These are phyloP conservation scores for Bombus terrestris DNA, from an alignment of 1,140 invertebrate species.

Conservation along the genomic window DNA sequence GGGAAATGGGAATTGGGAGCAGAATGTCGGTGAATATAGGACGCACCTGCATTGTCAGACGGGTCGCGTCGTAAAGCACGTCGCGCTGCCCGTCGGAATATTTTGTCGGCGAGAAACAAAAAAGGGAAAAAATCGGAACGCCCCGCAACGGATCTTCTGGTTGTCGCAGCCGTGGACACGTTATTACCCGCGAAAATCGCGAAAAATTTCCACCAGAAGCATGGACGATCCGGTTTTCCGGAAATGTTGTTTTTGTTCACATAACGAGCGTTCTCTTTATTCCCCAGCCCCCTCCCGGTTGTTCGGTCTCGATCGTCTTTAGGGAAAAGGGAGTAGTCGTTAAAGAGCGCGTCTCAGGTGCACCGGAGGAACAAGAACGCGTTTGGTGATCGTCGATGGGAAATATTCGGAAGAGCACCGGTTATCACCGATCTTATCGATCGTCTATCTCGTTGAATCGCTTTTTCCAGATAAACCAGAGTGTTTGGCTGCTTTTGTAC, in stretches of 20 bases:
- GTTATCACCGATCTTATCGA: conserved; percentile 12
- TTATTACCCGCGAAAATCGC: background rate
- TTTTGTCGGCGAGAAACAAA: background rate
- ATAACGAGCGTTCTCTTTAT: background rate
- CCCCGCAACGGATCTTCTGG: background rate
- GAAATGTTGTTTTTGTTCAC: background rate
- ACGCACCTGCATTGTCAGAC: background rate
- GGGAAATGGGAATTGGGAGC: background rate
- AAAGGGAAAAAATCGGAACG: background rate
- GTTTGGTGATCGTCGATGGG: background rate
- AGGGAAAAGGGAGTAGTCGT: too few relatives aligned
- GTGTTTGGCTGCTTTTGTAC: background rate
- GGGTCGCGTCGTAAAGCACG: background rate
- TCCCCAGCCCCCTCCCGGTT: rapidly evolving
- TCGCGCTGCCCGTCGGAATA: background rate
- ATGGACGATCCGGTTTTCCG: background rate
- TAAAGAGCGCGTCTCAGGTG: conserved; percentile 22
- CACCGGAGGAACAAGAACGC: background rate
- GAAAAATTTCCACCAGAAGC: background rate
- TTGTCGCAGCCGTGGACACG: background rate
- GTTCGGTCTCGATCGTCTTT: background rate
- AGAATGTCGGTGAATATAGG: conserved; percentile 4
- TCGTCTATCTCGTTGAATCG: background rate
- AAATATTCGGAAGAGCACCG: background rate
- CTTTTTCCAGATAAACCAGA: background rate